These are phyloP conservation scores for Aurelia coerulea DNA, from an alignment of 30 jellyfish, hydroid and myxozoan genomes.

Conservation along the genomic window DNA sequence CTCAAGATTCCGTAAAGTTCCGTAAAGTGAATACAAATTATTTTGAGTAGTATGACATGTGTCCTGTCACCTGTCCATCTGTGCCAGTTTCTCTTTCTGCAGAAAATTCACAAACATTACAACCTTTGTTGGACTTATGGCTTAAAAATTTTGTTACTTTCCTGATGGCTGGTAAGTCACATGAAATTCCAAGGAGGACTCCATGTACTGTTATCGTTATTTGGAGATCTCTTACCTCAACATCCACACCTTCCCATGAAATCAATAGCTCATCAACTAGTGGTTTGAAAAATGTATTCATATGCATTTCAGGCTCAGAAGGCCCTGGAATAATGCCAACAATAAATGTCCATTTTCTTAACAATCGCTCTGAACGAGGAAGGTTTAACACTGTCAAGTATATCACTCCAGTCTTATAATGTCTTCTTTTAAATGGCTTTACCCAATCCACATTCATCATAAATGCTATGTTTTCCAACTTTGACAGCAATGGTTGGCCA, in stretches of 20 bases:
- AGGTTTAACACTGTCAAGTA: constrained; percentile 1
- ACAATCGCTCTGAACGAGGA: neutral
- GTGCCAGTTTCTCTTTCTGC: constrained; percentile 1
- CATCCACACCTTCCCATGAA: neutral
- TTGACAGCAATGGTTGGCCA: neutral
- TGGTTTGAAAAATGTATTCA: neutral
- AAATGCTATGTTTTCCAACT: neutral
- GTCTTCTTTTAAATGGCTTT: neutral
- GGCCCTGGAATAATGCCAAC: constrained; percentile 15
- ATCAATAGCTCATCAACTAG: neutral
- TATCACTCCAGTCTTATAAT: neutral
- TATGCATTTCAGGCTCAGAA: constrained; percentile 2
- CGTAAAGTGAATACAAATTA: no score
- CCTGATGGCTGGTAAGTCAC: constrained; percentile 6
- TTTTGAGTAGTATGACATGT: no score
- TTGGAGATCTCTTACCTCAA: neutral
- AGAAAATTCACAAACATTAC: constrained; percentile 7
- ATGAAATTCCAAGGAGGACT: neutral
- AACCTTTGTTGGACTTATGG: constrained; percentile 21
- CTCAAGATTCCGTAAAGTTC: neutral
- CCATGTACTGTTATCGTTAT: neutral
- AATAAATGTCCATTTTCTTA: neutral
- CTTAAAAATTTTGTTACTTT: constrained; percentile 8
- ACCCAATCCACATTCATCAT: constrained; percentile 11
- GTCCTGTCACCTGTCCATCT: neutral